Evolutionary conservation across 2,113 vertebrate species (phyloP).

Genomic region (Neotoma lepida): DNA sequence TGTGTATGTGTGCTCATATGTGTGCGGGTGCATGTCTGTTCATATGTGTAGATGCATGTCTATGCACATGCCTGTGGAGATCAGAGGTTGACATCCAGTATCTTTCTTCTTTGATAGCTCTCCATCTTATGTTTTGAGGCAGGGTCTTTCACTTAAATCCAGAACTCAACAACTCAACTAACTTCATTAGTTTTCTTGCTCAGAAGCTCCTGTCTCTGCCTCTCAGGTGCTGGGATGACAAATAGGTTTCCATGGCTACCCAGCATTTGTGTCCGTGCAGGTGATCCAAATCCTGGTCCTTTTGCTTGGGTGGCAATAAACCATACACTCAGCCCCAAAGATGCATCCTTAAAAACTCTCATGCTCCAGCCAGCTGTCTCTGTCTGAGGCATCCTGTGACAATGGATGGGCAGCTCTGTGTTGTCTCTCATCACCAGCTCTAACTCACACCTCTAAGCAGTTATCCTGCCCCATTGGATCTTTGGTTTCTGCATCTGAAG

Average conservation of each 20-base stretch:
- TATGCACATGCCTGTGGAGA: background rate
- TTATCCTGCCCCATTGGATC: fast-evolving
- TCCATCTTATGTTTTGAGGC: background rate
- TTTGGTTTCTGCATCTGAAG: background rate
- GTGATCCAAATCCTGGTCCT: background rate
- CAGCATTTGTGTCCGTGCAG: background rate
- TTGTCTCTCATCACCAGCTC: background rate
- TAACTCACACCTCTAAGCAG: background rate
- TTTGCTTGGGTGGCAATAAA: background rate
- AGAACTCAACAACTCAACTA: background rate
- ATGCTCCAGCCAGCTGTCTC: fast-evolving
- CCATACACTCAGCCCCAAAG: background rate
- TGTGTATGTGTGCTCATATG: background rate
- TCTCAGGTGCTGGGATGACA: background rate
- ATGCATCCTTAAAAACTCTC: background rate
- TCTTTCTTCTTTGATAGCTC: background rate
- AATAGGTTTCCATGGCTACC: no score
- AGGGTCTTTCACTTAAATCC: background rate
- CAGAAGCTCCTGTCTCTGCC: background rate
- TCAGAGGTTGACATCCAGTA: background rate
- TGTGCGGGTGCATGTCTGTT: no score
- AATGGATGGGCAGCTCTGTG: no score
- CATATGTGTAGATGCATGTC: background rate
- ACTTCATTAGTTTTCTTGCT: background rate
- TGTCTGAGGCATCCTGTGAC: background rate